Evolutionary conservation across 2,113 vertebrate genomes (phyloP).

Genomic region (Acrocephalus kingi): DNA sequence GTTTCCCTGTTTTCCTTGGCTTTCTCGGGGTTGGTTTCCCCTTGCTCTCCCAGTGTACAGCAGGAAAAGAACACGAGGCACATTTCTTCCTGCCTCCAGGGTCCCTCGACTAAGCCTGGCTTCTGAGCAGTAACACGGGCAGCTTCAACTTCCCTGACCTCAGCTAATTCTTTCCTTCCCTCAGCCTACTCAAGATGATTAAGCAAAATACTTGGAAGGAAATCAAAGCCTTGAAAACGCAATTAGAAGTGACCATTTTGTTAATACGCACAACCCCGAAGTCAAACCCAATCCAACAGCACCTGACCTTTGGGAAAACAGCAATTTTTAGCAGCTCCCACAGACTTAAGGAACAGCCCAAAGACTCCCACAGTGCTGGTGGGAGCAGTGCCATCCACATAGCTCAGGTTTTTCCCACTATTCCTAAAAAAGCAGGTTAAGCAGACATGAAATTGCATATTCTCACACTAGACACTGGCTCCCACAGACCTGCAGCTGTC

Average conservation of each 20-base stretch:
- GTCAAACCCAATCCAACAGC: not conserved
- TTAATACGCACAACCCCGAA: not conserved
- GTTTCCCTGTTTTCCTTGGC: not conserved
- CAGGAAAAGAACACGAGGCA: not conserved
- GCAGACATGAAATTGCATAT: not conserved
- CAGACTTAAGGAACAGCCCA: not conserved
- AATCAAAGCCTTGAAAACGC: constrained; percentile 58
- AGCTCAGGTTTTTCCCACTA: not conserved
- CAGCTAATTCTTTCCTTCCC: constrained; percentile 64
- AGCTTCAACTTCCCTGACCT: constrained; percentile 59
- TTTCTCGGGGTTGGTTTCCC: not conserved
- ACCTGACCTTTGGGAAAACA: not conserved
- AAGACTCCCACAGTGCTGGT: fast-evolving
- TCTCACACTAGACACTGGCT: fast-evolving
- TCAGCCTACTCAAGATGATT: constrained; percentile 64
- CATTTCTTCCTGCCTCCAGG: not conserved
- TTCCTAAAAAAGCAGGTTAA: not conserved
- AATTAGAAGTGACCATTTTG: constrained; percentile 58
- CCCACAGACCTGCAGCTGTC: not conserved
- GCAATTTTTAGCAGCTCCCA: not conserved
- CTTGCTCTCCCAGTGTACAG: fast-evolving
- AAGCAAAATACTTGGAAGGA: constrained; percentile 63
- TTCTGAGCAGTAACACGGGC: constrained; percentile 1
- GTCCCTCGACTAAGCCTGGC: not conserved
- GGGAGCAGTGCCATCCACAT: not conserved